Base-by-base conservation (phyloP, 2,797 vertebrate genomes). In the Erethizon dorsatum region DNA sequence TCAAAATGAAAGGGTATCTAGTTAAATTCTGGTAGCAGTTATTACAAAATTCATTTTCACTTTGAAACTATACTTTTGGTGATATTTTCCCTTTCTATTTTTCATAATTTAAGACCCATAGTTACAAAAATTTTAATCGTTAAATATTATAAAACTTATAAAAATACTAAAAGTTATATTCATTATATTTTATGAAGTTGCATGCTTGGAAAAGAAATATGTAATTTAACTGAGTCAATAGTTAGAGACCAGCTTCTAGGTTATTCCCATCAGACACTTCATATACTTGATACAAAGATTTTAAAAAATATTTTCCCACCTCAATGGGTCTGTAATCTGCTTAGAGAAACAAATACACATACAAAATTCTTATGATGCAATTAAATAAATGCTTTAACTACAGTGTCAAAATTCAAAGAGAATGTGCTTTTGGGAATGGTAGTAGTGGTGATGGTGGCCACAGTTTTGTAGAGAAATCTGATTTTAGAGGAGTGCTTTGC, bases 351-450 rank as follows among this genome's bases (percentile, higher is more conserved):
- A 90, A 80, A 88, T 15, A 75, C 12, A 87, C 50, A 93, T 17
- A 50, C 4, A 91, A 88, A 92, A 67, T 26, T 8, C 14, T 77
- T 94, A 83, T 57, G 9, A 73, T 65, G 37, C 9, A 91, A 88
- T 80, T 80, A 94, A 93, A 79, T 47, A 80, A 92, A n/a, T 91
- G 47, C 12, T 87, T 95, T 88, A 86, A 71, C 20, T 82, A 31
- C 96, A 54, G 65, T 69, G 37, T 7, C 28, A 63, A 92, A 31
- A 75, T 59, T 28, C n/a, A 61, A 79, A 22, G 20, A 95, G 82
- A 94, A 88, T 79, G n/a, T 20, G 4, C 28, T 71, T 50, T 73
- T 22, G 20, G 6, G 15, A 57, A 45, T 9, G 20, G 41, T 31
- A 61, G 28, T 7, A 15, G 14, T 56, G 45, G 17, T 75, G 79